Percentiles rank a stretch among this genome's conserved stretches.
These are phyloP conservation scores for Tubulanus polymorphus DNA, from an alignment of 2,888 invertebrate species.

Conservation along the genomic window DNA sequence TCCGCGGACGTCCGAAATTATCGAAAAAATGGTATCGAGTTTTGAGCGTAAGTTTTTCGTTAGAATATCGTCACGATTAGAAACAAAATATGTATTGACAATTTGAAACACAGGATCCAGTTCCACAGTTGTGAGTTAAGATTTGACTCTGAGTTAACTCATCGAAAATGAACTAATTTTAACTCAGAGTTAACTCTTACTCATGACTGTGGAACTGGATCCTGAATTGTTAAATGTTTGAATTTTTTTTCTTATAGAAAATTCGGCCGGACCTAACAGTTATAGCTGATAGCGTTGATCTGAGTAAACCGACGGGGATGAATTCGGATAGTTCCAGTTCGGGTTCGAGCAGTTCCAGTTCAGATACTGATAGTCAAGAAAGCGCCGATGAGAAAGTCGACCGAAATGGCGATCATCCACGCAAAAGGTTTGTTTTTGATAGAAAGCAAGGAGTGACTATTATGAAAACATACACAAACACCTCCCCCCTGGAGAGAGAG, in stretches of 20 bases:
- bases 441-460: too few species aligned
- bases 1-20: conserved; percentile 86
- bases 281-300: conserved; percentile 67
- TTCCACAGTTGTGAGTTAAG: too few species aligned
- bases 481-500: too few species aligned
- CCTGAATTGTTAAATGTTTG: conserved; percentile 2
- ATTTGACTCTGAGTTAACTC: too few species aligned
- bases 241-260: conserved; percentile 23
- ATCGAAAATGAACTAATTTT: too few species aligned
- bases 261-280: conserved; percentile 48
- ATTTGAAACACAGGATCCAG: too few species aligned
- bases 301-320: conserved; percentile 80
- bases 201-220: background rate
- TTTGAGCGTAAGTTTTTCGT: conserved; percentile 54
- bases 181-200: background rate
- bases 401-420: too few species aligned
- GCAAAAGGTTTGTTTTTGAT: too few species aligned
- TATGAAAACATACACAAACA: too few species aligned
- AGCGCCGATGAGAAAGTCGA: background rate
- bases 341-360: conserved; percentile 70
- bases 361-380: conserved; percentile 43
- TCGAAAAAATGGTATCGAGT: conserved; percentile 81
- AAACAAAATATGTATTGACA: too few species aligned
- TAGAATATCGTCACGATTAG: too few species aligned
- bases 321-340: conserved; percentile 88